A percentile compares a stretch with the other conserved stretches of the same genome.
Evolutionary conservation across 2,113 vertebrate genomes (phyloP).

Genomic region (Ranitomeya variabilis): DNA sequence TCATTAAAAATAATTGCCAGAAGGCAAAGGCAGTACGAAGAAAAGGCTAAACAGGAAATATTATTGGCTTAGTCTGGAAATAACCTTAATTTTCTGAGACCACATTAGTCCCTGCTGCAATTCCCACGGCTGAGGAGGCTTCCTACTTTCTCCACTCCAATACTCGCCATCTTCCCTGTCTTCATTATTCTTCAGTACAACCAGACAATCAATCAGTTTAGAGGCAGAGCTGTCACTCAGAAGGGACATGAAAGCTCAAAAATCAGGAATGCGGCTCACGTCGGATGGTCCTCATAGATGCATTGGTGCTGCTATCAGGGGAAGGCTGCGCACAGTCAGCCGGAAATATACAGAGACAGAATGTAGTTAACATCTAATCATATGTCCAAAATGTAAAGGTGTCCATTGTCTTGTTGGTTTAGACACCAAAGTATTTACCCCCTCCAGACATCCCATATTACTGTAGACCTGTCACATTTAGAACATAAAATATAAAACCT

Average conservation of each 20-base stretch:
- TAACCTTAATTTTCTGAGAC: slow-evolving; percentile 15
- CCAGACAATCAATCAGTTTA: slow-evolving; percentile 48
- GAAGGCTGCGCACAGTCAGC: neutral
- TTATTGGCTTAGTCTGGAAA: neutral
- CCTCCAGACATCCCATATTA: no score
- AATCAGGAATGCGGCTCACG: neutral
- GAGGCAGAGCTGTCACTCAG: slow-evolving; percentile 21
- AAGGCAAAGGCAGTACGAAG: neutral
- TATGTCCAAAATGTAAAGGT: no score
- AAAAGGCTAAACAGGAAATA: neutral
- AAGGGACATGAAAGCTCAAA: neutral
- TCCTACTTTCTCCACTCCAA: neutral
- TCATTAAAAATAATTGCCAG: neutral
- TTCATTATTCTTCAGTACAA: slow-evolving; percentile 28
- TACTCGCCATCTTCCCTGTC: neutral
- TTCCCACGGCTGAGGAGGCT: neutral
- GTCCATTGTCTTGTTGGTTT: no score
- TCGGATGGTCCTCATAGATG: neutral
- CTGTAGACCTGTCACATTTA: no score
- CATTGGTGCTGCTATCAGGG: neutral
- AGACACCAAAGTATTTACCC: no score
- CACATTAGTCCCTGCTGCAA: slow-evolving; percentile 3
- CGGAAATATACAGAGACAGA: neutral
- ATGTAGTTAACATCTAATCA: no score
- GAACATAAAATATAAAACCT: no score